These are phyloP conservation scores for Apodemia hepburni DNA, from an alignment of 2,888 invertebrate genomes.

Conservation along the genomic window DNA sequence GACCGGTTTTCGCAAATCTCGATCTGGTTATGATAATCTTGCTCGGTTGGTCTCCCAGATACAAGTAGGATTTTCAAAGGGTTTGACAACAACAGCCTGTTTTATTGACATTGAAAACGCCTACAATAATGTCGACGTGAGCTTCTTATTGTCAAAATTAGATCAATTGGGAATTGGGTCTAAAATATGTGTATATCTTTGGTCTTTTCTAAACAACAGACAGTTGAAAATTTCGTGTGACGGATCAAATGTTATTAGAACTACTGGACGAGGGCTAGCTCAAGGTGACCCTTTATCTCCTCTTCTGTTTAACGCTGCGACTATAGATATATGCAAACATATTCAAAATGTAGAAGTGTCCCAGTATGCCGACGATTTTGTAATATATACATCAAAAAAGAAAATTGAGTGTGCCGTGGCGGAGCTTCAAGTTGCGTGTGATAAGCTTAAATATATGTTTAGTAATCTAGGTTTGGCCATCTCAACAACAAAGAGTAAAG, in stretches of 20 bases:
- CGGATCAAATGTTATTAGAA: conserved; percentile 15
- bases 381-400: conserved; percentile 4
- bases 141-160: conserved; percentile 24
- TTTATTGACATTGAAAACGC: conserved; percentile 38
- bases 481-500: conserved; percentile 26
- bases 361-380: conserved; percentile 21
- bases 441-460: conserved; percentile 18
- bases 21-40: conserved; percentile 28
- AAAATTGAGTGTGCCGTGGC: not conserved
- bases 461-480: conserved; percentile 26
- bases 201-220: conserved; percentile 30
- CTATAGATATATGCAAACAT: conserved; percentile 17
- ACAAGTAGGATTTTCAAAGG: conserved; percentile 31
- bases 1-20: conserved; percentile 27
- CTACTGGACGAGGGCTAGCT: conserved; percentile 32
- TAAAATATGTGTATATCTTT: conserved; percentile 32
- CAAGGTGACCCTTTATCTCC: conserved; percentile 40
- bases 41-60: conserved; percentile 22
- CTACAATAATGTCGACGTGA: conserved; percentile 35
- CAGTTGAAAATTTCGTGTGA: conserved; percentile 25
- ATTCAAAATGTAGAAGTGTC: conserved; percentile 18
- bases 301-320: conserved; percentile 37
- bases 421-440: conserved; percentile 19
- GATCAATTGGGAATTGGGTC: conserved; percentile 30
- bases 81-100: conserved; percentile 28